Conservation (phyloP, 2,797 vertebrate genomes). For the Lepidocolaptes lacrymiger region DNA sequence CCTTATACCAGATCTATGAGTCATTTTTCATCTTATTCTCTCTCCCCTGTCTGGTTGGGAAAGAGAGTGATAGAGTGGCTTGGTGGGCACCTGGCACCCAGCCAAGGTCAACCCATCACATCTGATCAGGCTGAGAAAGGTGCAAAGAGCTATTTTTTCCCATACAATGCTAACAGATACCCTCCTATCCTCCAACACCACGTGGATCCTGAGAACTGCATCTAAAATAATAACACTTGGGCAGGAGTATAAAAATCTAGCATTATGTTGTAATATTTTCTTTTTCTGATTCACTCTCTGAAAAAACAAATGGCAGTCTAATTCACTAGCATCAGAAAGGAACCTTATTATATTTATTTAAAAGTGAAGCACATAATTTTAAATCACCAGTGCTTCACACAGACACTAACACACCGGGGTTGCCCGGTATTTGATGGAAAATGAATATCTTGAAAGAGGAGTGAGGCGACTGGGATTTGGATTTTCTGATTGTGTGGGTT, state of each 20-base stretch:
- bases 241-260: neutral
- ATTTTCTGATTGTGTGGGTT: neutral
- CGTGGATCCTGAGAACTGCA: neutral
- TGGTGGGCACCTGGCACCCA: neutral
- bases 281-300: neutral
- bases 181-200: neutral
- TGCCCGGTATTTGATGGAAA: neutral
- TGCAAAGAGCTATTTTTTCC: neutral
- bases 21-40: neutral
- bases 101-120: neutral
- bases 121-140: neutral
- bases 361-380: neutral
- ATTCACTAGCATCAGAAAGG: neutral
- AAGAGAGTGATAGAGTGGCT: neutral
- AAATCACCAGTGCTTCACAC: neutral
- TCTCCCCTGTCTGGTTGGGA: neutral
- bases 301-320: neutral
- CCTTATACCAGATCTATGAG: neutral
- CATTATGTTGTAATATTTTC: neutral
- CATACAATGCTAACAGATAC: neutral
- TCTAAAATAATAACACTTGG: neutral
- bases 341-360: neutral
- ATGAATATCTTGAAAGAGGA: neutral
- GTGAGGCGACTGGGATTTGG: fast-evolving
- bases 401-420: neutral